phyloP scores from a whole-genome alignment of 2,888 invertebrate genomes.

The Drosophila trichaetosa region DNA sequence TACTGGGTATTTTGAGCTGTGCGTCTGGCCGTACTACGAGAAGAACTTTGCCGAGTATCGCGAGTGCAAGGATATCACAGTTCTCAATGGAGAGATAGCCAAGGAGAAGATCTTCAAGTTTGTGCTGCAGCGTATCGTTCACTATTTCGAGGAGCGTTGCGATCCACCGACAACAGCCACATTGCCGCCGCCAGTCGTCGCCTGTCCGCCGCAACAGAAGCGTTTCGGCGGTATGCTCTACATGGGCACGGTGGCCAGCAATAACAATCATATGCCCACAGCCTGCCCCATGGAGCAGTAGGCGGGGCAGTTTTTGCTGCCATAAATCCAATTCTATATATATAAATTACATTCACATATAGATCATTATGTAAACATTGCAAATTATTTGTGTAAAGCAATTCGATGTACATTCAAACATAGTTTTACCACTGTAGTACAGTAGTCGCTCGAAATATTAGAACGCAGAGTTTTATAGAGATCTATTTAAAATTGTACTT shows the following conservation, averaged over 20 bases:
- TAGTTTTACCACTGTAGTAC: constrained; percentile 14
- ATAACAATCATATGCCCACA: constrained; percentile 60
- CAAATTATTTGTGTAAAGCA: constrained; percentile 13
- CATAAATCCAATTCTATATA: neutral
- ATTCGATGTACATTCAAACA: constrained; percentile 32
- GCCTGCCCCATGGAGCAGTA: constrained; percentile 83
- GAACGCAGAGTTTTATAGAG: neutral
- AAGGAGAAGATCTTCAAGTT: constrained; percentile 83
- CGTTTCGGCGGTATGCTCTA: constrained; percentile 64
- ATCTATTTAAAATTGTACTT: neutral
- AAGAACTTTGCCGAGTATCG: constrained; percentile 86
- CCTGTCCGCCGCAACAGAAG: constrained; percentile 81
- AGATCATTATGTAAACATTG: neutral
- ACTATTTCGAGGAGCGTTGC: constrained; percentile 81
- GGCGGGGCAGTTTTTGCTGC: neutral
- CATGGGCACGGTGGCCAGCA: constrained; percentile 35
- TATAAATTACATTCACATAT: neutral
- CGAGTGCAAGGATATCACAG: constrained; percentile 82
- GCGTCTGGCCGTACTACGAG: constrained; percentile 95
- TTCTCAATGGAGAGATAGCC: constrained; percentile 83
- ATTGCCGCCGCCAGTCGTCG: constrained; percentile 23
- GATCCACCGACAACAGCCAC: constrained; percentile 57
- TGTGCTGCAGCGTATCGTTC: constrained; percentile 80
- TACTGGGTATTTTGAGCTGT: constrained; percentile 93
- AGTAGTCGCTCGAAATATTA: neutral